Base-by-base conservation (phyloP, 2,888 invertebrate species). In the Platycheirus albimanus region DNA sequence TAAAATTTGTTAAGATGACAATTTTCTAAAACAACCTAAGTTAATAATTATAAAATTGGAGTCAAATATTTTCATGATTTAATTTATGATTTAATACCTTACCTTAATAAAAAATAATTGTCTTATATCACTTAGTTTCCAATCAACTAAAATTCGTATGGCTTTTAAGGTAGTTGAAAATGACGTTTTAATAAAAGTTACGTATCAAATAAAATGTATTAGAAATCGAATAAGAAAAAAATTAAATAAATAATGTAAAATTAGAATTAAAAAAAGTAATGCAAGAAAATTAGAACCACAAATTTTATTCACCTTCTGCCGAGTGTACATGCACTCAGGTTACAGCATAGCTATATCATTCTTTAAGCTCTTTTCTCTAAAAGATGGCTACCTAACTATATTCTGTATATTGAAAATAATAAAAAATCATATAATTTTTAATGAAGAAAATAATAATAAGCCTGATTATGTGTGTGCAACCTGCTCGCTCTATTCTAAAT, bases 401-500 rank as follows among this genome's bases (percentile, higher is more conserved):
- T 54, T 30, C 45, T 47, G n/a, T 41, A 30, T 63, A 52, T 70
- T 70, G 11, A 63, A 64, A 71, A 47, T 56, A 64, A 71, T 33
- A 51, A 64, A 64, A 64, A n/a, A n/a, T n/a, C n/a, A 17, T 15
- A 54, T 30, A 41, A 41, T 0, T 30, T 13, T 51, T 58, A 61
- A 45, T 30, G 0, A 10, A 38, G 13, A 28, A 28, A 61, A 61
- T 38, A 41, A 11, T 13, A 13, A 41, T 5, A 61, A 28, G 0
- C 41, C 41, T 15, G 15, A 19, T 45, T 4, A 17, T 43, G 19
- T 15, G 15, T n/a, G 4, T 19, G 7, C 7, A 47, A 30, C 11
- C 8, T 17, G 11, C 45, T 63, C 17, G 28, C 24, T 38, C 47
- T 64, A 58, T 33, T 30, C 61, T 63, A 17, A 43, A 52, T 54